Percentiles rank a stretch among this genome's conserved stretches.
These are phyloP conservation scores for Augochlorella aurata DNA, from an alignment of 2,888 invertebrate species.

Conservation along the genomic window DNA sequence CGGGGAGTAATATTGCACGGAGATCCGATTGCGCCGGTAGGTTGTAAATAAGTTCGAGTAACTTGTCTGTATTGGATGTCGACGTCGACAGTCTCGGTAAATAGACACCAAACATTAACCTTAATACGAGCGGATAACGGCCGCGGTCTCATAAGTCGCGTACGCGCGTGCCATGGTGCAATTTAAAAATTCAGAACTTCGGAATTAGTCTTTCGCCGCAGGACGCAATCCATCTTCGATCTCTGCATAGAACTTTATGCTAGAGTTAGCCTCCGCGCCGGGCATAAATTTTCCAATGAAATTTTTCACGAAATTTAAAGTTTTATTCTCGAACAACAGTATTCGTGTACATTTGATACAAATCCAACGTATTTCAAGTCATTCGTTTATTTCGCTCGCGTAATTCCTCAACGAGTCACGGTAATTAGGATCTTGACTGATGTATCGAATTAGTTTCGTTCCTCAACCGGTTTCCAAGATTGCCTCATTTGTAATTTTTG, in stretches of 20 bases:
- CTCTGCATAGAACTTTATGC: neutral
- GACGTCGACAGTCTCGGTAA: conserved; percentile 38
- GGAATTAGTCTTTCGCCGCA: conserved; percentile 19
- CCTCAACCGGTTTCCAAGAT: neutral
- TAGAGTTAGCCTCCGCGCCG: neutral
- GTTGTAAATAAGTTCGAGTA: conserved; percentile 31
- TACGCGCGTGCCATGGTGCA: conserved; percentile 31
- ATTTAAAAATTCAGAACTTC: conserved; percentile 44
- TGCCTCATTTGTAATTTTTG: no score
- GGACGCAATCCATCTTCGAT: conserved; percentile 34
- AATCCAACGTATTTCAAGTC: neutral
- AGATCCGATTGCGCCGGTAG: conserved; percentile 53
- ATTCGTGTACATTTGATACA: neutral
- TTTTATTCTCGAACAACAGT: neutral
- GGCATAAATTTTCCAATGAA: conserved; percentile 3
- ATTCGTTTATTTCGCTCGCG: neutral
- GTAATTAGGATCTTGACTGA: neutral
- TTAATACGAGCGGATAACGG: conserved; percentile 37
- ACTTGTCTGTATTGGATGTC: conserved; percentile 48
- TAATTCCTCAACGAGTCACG: neutral
- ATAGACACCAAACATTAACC: conserved; percentile 50
- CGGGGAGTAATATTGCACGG: conserved; percentile 36
- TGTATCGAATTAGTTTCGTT: neutral
- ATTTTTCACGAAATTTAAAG: neutral
- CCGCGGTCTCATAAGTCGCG: conserved; percentile 33